Conservation (phyloP, 2,888 invertebrate genomes). For the Scaptomyza tumidula region DNA sequence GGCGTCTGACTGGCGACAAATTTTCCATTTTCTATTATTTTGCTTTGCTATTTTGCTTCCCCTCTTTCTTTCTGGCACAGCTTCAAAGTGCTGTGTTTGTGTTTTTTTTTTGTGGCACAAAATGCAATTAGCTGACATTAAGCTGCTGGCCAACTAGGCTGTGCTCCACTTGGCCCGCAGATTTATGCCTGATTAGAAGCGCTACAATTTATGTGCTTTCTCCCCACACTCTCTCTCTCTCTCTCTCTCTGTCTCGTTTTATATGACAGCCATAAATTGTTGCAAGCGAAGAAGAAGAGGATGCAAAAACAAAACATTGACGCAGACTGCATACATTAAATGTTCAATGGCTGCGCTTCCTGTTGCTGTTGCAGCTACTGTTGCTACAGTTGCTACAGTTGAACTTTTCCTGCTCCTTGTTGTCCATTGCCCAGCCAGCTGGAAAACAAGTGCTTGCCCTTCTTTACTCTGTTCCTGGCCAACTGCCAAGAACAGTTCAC, state of each 20-base stretch:
- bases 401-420: constrained; percentile 1
- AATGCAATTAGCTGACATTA: constrained; percentile 70
- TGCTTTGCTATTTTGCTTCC: too few species aligned
- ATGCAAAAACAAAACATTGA: constrained; percentile 14
- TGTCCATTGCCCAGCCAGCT: constrained; percentile 12
- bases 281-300: not conserved
- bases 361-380: constrained; percentile 56
- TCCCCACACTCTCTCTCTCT: too few species aligned
- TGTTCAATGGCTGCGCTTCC: constrained; percentile 74
- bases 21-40: constrained; percentile 5
- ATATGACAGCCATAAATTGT: constrained; percentile 36
- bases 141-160: constrained; percentile 46
- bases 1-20: constrained; percentile 54
- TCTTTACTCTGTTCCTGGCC: constrained; percentile 61
- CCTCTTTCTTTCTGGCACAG: constrained; percentile 3
- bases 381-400: not conserved
- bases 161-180: constrained; percentile 52
- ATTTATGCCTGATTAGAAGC: constrained; percentile 58
- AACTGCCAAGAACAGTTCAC: constrained; percentile 63
- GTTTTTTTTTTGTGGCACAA: constrained; percentile 23
- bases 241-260: constrained; percentile 6
- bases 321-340: constrained; percentile 67
- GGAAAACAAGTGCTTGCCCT: constrained; percentile 52
- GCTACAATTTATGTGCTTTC: constrained; percentile 51
- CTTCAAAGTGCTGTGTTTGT: constrained; percentile 5